Percentiles rank a stretch among this genome's conserved stretches.
These are phyloP conservation scores for Pandemis heparana DNA, from an alignment of 2,888 invertebrate genomes.

Conservation along the genomic window DNA sequence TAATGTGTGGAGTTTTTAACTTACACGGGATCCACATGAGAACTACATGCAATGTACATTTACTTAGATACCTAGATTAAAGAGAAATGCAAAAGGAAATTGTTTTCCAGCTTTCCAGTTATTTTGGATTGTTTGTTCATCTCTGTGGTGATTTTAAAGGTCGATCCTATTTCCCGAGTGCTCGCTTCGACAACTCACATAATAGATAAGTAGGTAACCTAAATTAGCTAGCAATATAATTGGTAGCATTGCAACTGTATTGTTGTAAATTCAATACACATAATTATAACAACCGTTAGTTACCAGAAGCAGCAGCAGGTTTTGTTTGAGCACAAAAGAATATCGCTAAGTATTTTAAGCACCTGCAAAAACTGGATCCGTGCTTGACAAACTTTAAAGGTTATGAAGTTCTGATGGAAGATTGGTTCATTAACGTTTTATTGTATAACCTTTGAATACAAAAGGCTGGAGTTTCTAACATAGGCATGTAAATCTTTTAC, in stretches of 20 bases:
- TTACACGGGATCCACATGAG: too few relatives aligned
- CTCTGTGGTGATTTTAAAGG: too few relatives aligned
- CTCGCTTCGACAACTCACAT: not conserved
- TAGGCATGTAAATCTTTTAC: slow-evolving; percentile 9
- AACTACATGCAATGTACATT: too few relatives aligned
- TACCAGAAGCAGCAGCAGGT: not conserved
- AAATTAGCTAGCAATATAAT: not conserved
- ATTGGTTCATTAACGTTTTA: slow-evolving; percentile 10
- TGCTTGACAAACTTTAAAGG: slow-evolving; percentile 5
- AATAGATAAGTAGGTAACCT: not conserved
- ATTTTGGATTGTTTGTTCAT: too few relatives aligned
- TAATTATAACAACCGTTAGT: not conserved
- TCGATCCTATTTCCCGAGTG: too few relatives aligned
- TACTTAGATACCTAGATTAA: too few relatives aligned
- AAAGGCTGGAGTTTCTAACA: not conserved
- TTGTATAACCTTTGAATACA: slow-evolving; percentile 2
- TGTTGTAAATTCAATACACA: not conserved
- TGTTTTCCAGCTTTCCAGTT: too few relatives aligned
- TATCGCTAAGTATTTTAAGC: slow-evolving; percentile 1
- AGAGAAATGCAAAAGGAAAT: too few relatives aligned
- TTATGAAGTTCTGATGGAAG: slow-evolving; percentile 7
- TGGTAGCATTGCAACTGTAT: too few relatives aligned
- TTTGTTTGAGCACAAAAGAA: not conserved
- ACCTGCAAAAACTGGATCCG: not conserved
- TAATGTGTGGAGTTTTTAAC: too few relatives aligned